Base-by-base conservation (phyloP, 2,888 invertebrate species). In the Erebia ligea region DNA sequence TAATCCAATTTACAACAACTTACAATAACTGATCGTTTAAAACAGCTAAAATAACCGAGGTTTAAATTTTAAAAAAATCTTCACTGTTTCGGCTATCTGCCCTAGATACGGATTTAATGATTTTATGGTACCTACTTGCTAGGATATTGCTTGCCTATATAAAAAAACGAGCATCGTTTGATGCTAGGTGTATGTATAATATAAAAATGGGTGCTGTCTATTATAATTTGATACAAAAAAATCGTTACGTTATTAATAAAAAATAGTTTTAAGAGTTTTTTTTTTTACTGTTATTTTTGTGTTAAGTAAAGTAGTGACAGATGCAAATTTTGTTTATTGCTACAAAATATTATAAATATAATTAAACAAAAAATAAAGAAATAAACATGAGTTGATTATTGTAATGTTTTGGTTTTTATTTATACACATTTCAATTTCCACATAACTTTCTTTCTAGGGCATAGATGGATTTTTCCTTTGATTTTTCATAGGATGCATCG, bases 231-330 rank as follows among this genome's bases (percentile, higher is more conserved):
- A 62, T 66, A 10, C 10, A 42, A 65, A 65, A 62, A 48, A 64
- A 68, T 65, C 56, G 73, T 73, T 71, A 58, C 68, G 69, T 69
- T 66, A 66, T 68, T 73, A 59, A 76, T 73, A 73, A 71, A 75
- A 70, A 65, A 50, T 76, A 76, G 76, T 42, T 71, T 73, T 72
- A 75, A 78, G 75, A 67, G 73, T 73, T 65, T 74, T 65, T 71
- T 71, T 70, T 72, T 72, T 63, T 75, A 72, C 69, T 74, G 70
- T 69, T 75, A 72, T 73, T 71, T 72, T 75, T 74, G 75, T 76
- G 70, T 73, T 75, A 70, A 73, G 70, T 69, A 73, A 74, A 72
- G 65, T 70, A 71, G 68, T 58, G 71, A 64, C 70, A 65, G 75
- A 69, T 71, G 74, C 73, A 72, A 67, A 66, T 70, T 75, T 72